Evolutionary conservation across 2,888 invertebrate genomes (phyloP), one percentile per base, ranked within the genome.

Genomic region (Thera obeliscata): DNA sequence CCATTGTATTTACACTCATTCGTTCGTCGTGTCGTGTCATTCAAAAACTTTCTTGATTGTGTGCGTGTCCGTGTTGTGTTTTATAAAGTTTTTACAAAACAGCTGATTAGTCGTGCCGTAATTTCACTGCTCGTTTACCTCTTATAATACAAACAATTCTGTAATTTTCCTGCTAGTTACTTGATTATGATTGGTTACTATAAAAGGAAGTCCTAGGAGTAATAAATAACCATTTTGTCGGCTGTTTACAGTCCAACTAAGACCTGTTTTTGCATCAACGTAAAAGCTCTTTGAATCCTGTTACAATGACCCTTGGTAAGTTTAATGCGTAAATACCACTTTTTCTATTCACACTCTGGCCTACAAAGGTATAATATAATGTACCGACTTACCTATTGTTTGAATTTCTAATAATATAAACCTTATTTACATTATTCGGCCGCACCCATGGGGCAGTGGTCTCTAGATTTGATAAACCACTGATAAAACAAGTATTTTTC

Each of bases 221-320:
- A 62, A 36, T 49, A 12, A 33, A 6, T 38, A 49, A 41, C 11
- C 8, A 46, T 3, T 54, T 61, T 48, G 36, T 11, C 55, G n/a
- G 55, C 46, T 33, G 22, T 22, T 11, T 60, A 58, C 57, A 68
- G 58, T 64, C 22, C 58, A 57, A 64, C 9, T 54, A 64, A 62
- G n/a, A 67, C 61, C 64, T 56, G 64, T 69, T 66, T 60, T 36
- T 49, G 59, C 57, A 66, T 71, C 56, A 33, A 9, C 43, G 56
- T 60, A 70, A 65, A 61, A 50, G 61, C 55, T 3, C 52, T 50
- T 43, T 61, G 61, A 56, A 70, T 54, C n/a, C 22, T 43, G 43
- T 49, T 59, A 76, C 69, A 56, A 81, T 81, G 81, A 76, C 77
- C 68, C 64, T 76, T 33, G 81, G 81, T 81, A 58, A 81, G 81